Evolutionary conservation across 1,140 invertebrate genomes (phyloP), one percentile per base, ranked within the genome.

Genomic region (Lerema accius): DNA sequence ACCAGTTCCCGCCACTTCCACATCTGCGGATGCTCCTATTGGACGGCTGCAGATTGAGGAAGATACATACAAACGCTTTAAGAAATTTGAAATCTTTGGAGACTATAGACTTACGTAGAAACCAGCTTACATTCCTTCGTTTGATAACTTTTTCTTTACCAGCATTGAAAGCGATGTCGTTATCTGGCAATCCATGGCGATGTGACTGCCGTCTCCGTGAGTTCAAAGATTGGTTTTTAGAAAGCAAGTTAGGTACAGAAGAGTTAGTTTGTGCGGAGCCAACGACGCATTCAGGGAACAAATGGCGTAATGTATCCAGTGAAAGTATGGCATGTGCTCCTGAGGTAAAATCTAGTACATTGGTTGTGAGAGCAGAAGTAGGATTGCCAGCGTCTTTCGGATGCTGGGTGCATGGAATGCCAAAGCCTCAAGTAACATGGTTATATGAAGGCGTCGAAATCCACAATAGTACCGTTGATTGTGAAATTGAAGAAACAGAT

Each of bases 181-280:
- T 98, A 17, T 95, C 96, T 62, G 95, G 95, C n/a, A 98, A 98
- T 80, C 96, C 95, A 10, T 98, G 97, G 97, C 92, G 92, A 64
- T 98, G 97, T 84, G 96, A 98, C 77, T 98, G 97, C 85, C 93
- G 95, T 46, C 83, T 98, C 45, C 93, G 96, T 46, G 94, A 94
- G 11, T 96, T 98, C 67, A 93, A 96, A 16, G 93, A 94, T 55
- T 97, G 96, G 96, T 94, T 97, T 73, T 92, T 96, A 59, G 89
- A 92, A 13, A 94, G 94, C 55, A 94, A 84, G 49, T 70, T 90
- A 59, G 88, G 86, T 11, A 90, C 82, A 0, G 88, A 90, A 60
- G 88, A 90, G 14, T 75, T 90, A 65, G 71, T 84, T 15, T 90
- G 88, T 42, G 80, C 82, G 4, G 88, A 90, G 62, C 88, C 88